A percentile compares a stretch with the other conserved stretches of the same genome.
Evolutionary conservation across 2,888 invertebrate genomes (phyloP).

Genomic region (Mechanitis messenoides): DNA sequence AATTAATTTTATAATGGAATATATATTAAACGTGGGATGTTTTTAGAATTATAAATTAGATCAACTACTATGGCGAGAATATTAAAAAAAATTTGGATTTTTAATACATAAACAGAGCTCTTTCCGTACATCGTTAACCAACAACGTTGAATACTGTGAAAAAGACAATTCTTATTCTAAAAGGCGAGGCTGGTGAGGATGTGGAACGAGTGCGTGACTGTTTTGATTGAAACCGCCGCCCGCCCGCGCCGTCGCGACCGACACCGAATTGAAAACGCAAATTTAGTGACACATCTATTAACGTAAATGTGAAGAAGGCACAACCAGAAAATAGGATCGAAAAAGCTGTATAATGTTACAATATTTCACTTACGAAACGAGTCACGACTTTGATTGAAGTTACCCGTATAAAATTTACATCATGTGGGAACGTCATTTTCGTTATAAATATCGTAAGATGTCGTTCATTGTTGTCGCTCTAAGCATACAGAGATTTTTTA

Average conservation of each 20-base stretch:
- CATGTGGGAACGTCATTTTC: conserved; percentile 10
- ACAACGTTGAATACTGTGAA: conserved; percentile 61
- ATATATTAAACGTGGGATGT: no score
- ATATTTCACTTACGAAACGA: conserved; percentile 32
- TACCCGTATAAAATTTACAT: conserved; percentile 10
- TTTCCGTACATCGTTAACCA: conserved; percentile 48
- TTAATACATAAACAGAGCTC: conserved; percentile 31
- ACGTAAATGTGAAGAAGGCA: conserved; percentile 57
- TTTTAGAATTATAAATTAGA: no score
- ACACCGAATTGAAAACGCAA: conserved; percentile 71
- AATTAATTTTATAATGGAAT: no score
- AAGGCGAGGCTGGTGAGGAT: conserved; percentile 69
- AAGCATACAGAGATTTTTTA: conserved; percentile 31
- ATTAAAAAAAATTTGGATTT: no score
- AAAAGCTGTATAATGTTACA: conserved; percentile 40
- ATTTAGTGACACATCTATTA: conserved; percentile 75
- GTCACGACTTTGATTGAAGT: conserved; percentile 18
- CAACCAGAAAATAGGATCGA: conserved; percentile 56
- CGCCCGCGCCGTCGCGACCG: conserved; percentile 40
- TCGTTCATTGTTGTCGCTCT: conserved; percentile 21
- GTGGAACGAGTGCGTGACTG: conserved; percentile 71
- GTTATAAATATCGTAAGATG: conserved; percentile 21
- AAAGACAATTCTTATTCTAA: conserved; percentile 77
- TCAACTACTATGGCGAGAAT: no score
- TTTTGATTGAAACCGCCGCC: conserved; percentile 70